phyloP scores from a whole-genome alignment of 2,113 vertebrate genomes.

The Pseudorhombus dupliciocellatus region DNA sequence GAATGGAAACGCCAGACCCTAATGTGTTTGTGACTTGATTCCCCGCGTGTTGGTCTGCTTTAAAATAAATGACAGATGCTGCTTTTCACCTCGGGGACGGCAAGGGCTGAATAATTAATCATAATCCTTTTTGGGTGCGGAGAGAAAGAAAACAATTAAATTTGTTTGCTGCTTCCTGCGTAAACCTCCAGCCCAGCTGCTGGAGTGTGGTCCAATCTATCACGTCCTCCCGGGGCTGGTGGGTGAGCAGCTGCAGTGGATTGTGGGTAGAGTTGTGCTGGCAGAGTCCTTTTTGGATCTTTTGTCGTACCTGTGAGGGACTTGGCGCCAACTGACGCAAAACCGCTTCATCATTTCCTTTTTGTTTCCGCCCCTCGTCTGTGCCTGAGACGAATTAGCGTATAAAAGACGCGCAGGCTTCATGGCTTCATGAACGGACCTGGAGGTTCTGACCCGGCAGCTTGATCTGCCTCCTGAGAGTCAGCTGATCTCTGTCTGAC shows the following conservation, averaged over 20 bases:
- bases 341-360: no score
- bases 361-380: no score
- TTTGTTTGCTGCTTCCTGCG: conserved; percentile 61
- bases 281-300: conserved; percentile 9
- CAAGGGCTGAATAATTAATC: conserved; percentile 76
- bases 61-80: conserved; percentile 78
- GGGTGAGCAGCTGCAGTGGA: conserved; percentile 51
- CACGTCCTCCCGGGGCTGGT: conserved; percentile 36
- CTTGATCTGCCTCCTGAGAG: conserved; percentile 14
- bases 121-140: conserved; percentile 54
- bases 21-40: conserved; percentile 65
- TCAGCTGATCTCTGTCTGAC: conserved; percentile 33
- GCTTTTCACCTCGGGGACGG: conserved; percentile 59
- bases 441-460: conserved; percentile 12
- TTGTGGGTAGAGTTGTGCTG: conserved; percentile 50
- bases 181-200: conserved; percentile 65
- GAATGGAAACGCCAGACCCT: conserved; percentile 58
- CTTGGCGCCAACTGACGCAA: no score
- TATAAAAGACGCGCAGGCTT: not conserved
- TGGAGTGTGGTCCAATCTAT: conserved; percentile 59
- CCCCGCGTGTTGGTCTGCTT: conserved; percentile 56
- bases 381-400: no score
- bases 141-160: conserved; percentile 63
- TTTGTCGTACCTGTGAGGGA: conserved; percentile 32
- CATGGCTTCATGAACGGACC: not conserved